phyloP scores from a whole-genome alignment of 2,113 vertebrate species.

The Chunga burmeisteri region DNA sequence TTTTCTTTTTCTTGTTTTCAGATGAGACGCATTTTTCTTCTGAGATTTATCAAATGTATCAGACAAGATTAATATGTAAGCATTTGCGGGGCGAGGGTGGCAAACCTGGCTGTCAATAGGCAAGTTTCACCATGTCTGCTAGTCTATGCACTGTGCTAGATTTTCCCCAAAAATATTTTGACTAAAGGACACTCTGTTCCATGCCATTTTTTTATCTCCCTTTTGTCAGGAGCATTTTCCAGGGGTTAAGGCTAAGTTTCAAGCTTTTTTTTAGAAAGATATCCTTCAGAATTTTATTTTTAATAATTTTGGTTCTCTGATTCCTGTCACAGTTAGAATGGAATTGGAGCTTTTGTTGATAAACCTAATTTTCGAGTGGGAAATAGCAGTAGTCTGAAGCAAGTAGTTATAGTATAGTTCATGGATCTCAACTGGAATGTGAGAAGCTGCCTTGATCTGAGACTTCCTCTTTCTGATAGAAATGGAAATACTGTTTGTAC shows the following conservation, averaged over 20 bases:
- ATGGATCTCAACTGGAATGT: not conserved
- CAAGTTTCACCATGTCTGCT: not conserved
- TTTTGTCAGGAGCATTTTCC: not conserved
- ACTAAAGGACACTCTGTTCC: not conserved
- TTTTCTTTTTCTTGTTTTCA: not conserved
- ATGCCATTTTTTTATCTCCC: not conserved
- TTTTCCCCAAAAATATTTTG: not conserved
- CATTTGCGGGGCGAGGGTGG: not conserved
- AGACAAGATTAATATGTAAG: not conserved
- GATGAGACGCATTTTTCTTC: not conserved
- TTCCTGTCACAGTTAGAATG: not conserved
- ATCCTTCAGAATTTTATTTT: not conserved
- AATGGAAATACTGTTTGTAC: conserved; percentile 26
- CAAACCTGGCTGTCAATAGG: not conserved
- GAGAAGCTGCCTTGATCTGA: not conserved
- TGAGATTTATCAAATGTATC: not conserved
- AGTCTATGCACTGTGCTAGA: not conserved
- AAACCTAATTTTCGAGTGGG: not conserved
- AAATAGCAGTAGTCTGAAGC: not conserved
- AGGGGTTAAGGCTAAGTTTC: not conserved
- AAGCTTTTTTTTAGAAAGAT: not conserved
- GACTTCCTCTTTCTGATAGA: not conserved
- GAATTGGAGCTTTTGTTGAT: not conserved
- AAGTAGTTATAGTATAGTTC: not conserved
- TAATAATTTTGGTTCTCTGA: not conserved